Conservation (phyloP, 2,797 vertebrate genomes). For the Crenuchus spilurus region DNA sequence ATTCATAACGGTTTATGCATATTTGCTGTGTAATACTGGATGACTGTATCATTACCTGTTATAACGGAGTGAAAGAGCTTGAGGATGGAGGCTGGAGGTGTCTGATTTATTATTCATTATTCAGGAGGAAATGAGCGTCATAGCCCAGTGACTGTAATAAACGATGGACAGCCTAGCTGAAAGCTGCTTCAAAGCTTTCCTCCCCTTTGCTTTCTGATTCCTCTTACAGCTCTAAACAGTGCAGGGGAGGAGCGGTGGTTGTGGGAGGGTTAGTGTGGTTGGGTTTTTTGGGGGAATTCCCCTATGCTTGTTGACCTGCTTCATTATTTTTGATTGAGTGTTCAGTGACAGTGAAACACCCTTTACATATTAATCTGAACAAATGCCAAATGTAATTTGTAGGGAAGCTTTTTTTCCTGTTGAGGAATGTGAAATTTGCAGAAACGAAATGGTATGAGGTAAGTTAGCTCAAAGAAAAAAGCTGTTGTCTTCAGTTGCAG, state of each 20-base stretch:
- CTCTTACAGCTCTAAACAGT: constrained; percentile 13
- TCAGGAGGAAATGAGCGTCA: constrained; percentile 73
- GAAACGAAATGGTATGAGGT: not conserved
- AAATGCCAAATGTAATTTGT: not conserved
- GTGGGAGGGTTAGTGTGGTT: constrained; percentile 18
- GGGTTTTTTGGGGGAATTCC: constrained; percentile 72
- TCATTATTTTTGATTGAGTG: constrained; percentile 65
- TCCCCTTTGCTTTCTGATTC: constrained; percentile 36
- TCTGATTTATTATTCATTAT: constrained; percentile 73
- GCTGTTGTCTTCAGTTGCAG: too few species aligned
- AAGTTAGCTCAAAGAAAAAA: not conserved
- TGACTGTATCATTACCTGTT: not conserved
- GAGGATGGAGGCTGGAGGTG: constrained; percentile 19
- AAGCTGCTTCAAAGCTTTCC: constrained; percentile 49
- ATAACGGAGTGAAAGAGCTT: constrained; percentile 28
- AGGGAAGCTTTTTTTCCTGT: not conserved
- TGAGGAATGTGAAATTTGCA: not conserved
- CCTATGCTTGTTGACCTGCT: constrained; percentile 51
- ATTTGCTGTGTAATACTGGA: constrained; percentile 5
- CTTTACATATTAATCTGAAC: constrained; percentile 11
- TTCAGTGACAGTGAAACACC: constrained; percentile 54
- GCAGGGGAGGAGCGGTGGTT: constrained; percentile 18
- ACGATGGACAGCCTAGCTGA: constrained; percentile 57
- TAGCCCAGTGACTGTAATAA: constrained; percentile 73
- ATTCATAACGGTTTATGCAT: constrained; percentile 25